These are phyloP conservation scores for Acronicta aceris DNA, from an alignment of 2,888 invertebrate species.

Conservation along the genomic window DNA sequence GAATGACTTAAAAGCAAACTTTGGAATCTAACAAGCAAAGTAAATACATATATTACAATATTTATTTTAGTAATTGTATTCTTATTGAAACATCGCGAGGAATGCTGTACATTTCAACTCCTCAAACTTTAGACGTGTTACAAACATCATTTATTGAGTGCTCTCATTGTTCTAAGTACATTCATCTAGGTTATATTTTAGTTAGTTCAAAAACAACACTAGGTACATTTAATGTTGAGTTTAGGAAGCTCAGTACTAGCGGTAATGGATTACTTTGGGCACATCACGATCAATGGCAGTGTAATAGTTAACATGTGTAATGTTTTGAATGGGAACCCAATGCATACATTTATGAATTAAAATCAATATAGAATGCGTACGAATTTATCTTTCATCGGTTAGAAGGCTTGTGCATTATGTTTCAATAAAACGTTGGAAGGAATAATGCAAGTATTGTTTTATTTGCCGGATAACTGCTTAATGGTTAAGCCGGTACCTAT, in stretches of 20 bases:
- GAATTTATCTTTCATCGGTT: too few species aligned
- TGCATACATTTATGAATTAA: neutral
- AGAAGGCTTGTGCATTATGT: too few species aligned
- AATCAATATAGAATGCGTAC: too few species aligned
- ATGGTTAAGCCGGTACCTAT: too few species aligned
- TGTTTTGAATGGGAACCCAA: conserved; percentile 18
- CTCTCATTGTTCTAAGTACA: conserved; percentile 10
- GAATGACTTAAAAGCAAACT: too few species aligned
- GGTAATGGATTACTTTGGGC: conserved; percentile 31
- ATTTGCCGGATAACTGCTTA: too few species aligned
- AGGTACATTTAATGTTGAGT: conserved; percentile 1
- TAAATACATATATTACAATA: too few species aligned
- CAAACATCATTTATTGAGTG: conserved; percentile 25
- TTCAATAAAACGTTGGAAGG: too few species aligned
- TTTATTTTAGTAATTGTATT: neutral
- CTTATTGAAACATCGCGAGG: conserved; percentile 22
- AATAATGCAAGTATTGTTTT: too few species aligned
- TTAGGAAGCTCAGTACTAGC: conserved; percentile 15
- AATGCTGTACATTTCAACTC: conserved; percentile 40
- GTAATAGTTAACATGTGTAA: conserved; percentile 15
- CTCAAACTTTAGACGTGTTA: conserved; percentile 35
- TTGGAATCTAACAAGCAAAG: too few species aligned
- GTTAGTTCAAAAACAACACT: too few species aligned
- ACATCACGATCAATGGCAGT: conserved; percentile 10
- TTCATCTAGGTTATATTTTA: too few species aligned